Conservation (phyloP, 2,888 invertebrate species). For the Villa cingulata region DNA sequence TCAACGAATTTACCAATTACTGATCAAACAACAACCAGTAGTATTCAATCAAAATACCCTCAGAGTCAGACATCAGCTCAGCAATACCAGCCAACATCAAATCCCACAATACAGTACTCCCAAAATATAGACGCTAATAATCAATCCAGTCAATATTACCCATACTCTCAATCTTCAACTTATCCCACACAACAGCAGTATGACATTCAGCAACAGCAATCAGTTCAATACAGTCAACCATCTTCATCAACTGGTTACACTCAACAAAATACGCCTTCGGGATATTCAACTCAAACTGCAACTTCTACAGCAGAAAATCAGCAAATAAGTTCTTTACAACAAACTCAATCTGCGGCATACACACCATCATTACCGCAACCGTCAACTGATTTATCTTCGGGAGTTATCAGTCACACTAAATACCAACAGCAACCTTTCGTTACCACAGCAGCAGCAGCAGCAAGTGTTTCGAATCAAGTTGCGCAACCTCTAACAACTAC, state of each 20-base stretch:
- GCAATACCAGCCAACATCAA: neutral
- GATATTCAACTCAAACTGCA: no score
- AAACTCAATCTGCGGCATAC: neutral
- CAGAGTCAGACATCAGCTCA: neutral
- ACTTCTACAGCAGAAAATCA: neutral
- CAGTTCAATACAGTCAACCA: no score
- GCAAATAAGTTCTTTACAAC: conserved; percentile 4
- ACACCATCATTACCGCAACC: neutral
- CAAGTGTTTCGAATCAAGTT: neutral
- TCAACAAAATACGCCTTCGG: conserved; percentile 5
- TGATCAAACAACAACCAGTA: neutral
- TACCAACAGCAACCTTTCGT: conserved; percentile 1
- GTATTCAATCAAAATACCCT: neutral
- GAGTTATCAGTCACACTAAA: neutral
- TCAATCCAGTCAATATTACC: conserved; percentile 5
- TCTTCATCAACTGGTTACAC: conserved; percentile 13
- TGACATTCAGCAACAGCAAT: conserved; percentile 10
- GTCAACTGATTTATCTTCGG: neutral
- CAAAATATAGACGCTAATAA: conserved; percentile 10
- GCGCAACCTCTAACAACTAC: no score
- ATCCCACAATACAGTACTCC: conserved; percentile 12
- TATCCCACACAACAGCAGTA: conserved; percentile 10
- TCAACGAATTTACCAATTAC: neutral
- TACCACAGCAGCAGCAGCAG: neutral
- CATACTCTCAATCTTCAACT: neutral